phyloP scores from a whole-genome alignment of 1,140 invertebrate species.

The Ericerus pela region DNA sequence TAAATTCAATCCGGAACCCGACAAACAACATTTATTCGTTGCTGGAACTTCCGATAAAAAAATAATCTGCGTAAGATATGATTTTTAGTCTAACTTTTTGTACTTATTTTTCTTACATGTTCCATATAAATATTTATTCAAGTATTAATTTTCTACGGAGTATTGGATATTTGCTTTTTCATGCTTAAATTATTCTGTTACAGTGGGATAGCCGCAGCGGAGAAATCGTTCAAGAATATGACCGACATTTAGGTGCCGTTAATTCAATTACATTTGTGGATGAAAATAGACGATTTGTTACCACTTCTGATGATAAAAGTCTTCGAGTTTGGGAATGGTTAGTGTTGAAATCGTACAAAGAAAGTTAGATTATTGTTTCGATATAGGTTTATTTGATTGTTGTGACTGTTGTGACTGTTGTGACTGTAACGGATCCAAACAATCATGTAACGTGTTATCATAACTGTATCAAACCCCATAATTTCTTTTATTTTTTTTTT shows the following conservation, averaged over 20 bases:
- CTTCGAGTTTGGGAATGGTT: conserved; percentile 98
- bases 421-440: neutral
- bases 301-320: conserved; percentile 98
- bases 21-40: conserved; percentile 95
- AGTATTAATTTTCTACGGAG: neutral
- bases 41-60: conserved; percentile 98
- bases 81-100: conserved; percentile 1
- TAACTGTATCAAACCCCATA: neutral
- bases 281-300: conserved; percentile 92
- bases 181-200: conserved; percentile 25
- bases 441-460: neutral
- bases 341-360: conserved; percentile 24
- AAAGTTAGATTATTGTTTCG: conserved; percentile 9
- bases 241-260: conserved; percentile 94
- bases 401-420: conserved; percentile 14
- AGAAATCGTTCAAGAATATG: conserved; percentile 96
- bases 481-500: conserved; percentile 5
- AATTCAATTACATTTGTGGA: conserved; percentile 99
- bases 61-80: conserved; percentile 81
- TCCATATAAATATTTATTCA: neutral
- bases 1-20: conserved; percentile 93
- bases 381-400: neutral
- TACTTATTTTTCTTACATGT: conserved; percentile 1
- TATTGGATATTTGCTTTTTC: conserved; percentile 4
- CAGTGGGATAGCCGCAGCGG: conserved; percentile 91